Percentiles rank a stretch among this genome's conserved stretches.
These are phyloP conservation scores for Limnephilus auricula DNA, from an alignment of 2,888 invertebrate genomes.

Conservation along the genomic window DNA sequence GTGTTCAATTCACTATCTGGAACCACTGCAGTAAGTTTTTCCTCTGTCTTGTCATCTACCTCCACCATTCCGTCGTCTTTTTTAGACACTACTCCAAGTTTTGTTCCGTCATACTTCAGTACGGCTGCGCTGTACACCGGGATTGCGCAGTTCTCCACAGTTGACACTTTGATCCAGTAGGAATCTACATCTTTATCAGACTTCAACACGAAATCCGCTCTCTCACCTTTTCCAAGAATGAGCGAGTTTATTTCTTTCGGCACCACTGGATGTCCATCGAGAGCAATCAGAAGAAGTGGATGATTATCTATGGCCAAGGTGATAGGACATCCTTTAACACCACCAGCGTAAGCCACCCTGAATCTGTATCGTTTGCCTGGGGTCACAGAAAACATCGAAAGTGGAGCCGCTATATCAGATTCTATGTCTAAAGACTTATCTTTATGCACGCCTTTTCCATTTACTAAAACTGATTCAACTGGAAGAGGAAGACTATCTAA, in stretches of 20 bases:
- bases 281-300: conserved; percentile 80
- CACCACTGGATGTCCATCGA: conserved; percentile 83
- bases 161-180: conserved; percentile 80
- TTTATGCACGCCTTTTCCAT: conserved; percentile 78
- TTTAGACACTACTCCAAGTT: background rate
- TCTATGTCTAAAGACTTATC: conserved; percentile 72
- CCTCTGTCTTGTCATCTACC: conserved; percentile 55
- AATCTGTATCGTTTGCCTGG: conserved; percentile 82
- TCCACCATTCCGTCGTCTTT: conserved; percentile 54
- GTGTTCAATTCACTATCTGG: conserved; percentile 72
- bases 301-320: conserved; percentile 83
- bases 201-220: conserved; percentile 85
- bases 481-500: conserved; percentile 74
- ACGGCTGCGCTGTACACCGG: conserved; percentile 77
- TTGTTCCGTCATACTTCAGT: conserved; percentile 72
- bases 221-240: conserved; percentile 83
- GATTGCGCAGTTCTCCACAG: conserved; percentile 76
- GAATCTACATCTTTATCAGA: conserved; percentile 78
- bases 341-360: conserved; percentile 82
- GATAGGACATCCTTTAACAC: conserved; percentile 83
- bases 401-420: conserved; percentile 62
- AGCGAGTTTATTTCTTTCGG: conserved; percentile 79
- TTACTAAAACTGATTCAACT: conserved; percentile 80
- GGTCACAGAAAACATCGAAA: conserved; percentile 76
- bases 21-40: conserved; percentile 63